Evolutionary conservation across 2,888 invertebrate genomes (phyloP).

Genomic region (Autographa pulchrina): DNA sequence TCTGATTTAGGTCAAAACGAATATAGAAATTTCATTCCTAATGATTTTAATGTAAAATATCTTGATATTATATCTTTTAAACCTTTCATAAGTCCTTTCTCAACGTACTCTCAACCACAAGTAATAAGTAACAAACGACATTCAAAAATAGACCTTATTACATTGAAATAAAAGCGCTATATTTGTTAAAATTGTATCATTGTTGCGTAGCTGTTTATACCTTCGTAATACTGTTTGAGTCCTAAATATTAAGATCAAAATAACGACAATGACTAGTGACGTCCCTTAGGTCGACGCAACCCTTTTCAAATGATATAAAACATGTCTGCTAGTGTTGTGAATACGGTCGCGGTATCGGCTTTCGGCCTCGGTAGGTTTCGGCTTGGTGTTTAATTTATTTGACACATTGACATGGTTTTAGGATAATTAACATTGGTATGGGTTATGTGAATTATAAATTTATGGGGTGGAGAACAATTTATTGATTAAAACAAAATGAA

Average conservation of each 20-base stretch:
- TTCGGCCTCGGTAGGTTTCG: conserved; percentile 26
- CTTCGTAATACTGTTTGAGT: conserved; percentile 31
- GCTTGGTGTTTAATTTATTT: neutral
- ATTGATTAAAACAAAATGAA: neutral
- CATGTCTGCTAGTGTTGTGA: conserved; percentile 42
- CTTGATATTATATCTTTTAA: neutral
- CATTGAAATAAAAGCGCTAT: neutral
- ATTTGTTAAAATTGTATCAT: neutral
- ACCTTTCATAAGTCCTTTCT: neutral
- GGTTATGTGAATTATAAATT: neutral
- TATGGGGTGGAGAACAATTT: neutral
- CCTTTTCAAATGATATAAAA: conserved; percentile 55
- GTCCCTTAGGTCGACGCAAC: conserved; percentile 41
- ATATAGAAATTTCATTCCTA: too few species aligned
- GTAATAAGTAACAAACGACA: neutral
- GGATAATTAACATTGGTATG: neutral
- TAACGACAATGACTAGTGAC: conserved; percentile 54
- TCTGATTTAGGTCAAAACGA: too few species aligned
- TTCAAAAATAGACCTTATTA: neutral
- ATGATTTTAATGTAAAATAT: neutral
- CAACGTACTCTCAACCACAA: neutral
- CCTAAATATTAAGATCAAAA: conserved; percentile 47
- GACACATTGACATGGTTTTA: conserved; percentile 2
- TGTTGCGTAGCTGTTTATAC: neutral
- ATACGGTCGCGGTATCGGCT: conserved; percentile 25